phyloP scores from a whole-genome alignment of 2,888 invertebrate genomes.

The Lasioglossum calceatum region DNA sequence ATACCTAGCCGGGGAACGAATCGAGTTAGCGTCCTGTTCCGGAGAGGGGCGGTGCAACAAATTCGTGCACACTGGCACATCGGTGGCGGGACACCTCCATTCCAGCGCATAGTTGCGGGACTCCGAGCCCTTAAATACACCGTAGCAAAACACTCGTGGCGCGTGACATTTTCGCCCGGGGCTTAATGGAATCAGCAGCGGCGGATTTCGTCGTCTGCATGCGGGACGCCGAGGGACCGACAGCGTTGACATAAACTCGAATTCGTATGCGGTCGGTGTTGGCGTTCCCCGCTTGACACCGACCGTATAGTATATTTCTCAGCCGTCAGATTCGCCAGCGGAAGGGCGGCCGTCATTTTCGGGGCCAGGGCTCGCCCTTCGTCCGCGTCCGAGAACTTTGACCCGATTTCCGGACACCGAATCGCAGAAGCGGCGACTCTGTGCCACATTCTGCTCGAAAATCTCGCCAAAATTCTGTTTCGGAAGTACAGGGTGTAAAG shows the following conservation, averaged over 20 bases:
- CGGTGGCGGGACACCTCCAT: neutral
- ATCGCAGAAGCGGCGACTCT: neutral
- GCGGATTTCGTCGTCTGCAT: constrained; percentile 29
- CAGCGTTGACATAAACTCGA: constrained; percentile 48
- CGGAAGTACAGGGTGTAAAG: no score
- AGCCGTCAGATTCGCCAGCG: constrained; percentile 47
- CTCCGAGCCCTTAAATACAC: constrained; percentile 12
- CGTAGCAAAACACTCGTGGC: constrained; percentile 1
- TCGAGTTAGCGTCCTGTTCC: constrained; percentile 17
- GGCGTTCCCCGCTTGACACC: constrained; percentile 21
- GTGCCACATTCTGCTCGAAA: neutral
- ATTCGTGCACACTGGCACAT: constrained; percentile 11
- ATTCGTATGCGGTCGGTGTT: constrained; percentile 51
- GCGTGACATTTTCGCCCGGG: constrained; percentile 8
- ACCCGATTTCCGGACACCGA: constrained; percentile 29
- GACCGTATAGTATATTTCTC: constrained; percentile 23
- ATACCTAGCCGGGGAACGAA: neutral
- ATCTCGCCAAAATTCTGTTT: neutral
- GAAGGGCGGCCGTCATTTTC: constrained; percentile 56
- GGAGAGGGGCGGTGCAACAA: constrained; percentile 1
- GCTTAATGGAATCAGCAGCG: constrained; percentile 38
- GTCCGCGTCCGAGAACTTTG: constrained; percentile 43
- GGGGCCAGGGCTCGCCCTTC: constrained; percentile 27
- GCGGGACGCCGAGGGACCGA: constrained; percentile 15
- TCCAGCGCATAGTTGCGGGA: neutral